phyloP scores from a whole-genome alignment of 2,113 vertebrate species.

The Seriola dumerili region DNA sequence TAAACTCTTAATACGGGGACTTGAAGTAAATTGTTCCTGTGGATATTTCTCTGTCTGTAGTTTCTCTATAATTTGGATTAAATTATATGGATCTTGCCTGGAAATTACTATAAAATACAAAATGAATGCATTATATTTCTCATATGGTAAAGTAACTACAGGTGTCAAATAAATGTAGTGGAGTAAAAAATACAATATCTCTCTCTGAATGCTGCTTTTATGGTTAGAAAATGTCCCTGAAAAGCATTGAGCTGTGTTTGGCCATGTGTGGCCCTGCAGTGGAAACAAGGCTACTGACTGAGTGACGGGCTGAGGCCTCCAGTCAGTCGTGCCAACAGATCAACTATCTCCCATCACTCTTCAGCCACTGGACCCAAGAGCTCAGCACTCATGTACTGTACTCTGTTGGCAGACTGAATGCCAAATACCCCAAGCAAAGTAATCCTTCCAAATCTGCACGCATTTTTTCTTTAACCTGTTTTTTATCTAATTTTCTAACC shows the following conservation, averaged over 20 bases:
- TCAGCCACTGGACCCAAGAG: conserved; percentile 74
- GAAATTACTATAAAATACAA: too few species aligned
- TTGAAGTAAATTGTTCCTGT: too few species aligned
- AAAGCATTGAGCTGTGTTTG: neutral
- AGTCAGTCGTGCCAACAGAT: conserved; percentile 65
- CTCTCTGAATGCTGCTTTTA: neutral
- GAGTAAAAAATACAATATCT: neutral
- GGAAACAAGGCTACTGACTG: conserved; percentile 42
- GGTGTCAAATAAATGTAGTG: neutral
- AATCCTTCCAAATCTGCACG: neutral
- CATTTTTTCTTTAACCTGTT: neutral
- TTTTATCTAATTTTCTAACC: neutral
- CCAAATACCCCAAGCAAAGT: conserved; percentile 29
- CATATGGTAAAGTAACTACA: too few species aligned
- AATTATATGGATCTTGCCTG: too few species aligned
- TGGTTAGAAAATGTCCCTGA: neutral
- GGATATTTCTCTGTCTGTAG: too few species aligned
- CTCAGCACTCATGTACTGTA: conserved; percentile 65
- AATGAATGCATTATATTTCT: too few species aligned
- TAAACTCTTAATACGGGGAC: too few species aligned
- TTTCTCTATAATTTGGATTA: too few species aligned
- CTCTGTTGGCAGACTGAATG: conserved; percentile 32
- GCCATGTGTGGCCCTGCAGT: conserved; percentile 12
- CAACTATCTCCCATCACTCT: conserved; percentile 75
- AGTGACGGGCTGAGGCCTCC: conserved; percentile 62